Base-by-base conservation (phyloP, 2,888 invertebrate genomes). In the Octonoba sinensis region DNA sequence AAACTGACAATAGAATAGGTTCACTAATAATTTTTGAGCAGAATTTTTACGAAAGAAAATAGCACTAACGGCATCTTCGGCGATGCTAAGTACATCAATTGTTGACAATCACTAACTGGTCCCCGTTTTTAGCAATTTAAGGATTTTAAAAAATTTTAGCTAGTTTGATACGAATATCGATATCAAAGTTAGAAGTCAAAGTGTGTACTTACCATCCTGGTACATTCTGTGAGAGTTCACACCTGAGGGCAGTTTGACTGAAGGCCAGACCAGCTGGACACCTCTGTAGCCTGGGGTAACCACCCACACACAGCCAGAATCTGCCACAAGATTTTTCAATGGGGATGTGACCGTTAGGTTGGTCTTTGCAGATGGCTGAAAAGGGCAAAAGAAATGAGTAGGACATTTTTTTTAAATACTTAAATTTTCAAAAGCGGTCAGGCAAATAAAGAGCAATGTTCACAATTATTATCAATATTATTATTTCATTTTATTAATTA, bases 241-340 rank as follows among this genome's bases (percentile, higher is more conserved):
- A 84, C 49, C 82, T 36, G 11, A 78, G 18, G 16, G 36, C 71
- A 18, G 78, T 82, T 20, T 66, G 84, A 18, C 71, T 82, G 67
- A 84, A 83, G 65, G 84, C 84, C 64, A 84, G 77, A n/a, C 84
- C 84, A 73, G 84, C 83, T 54, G 84, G 83, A 88, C 96, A 96
- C 69, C 96, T 91, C 88, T 96, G 95, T 6, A 96, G 92, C 77
- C 96, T 93, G 4, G 96, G 96, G 89, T 96, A 96, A 0, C 96
- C 96, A 6, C 96, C 96, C 88, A 96, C 96, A 88, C 96, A 96
- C 88, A 95, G 94, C 96, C 96, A 96, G 90, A 96, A 96, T 16
- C 96, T 91, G 90, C 95, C 96, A 91, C 96, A 96, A 64, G 95
- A 95, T 89, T 96, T 96, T 86, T 96, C 96, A n/a, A 96, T 91